Conservation (phyloP, 2,113 vertebrate genomes). For the Mesitornis unicolor region DNA sequence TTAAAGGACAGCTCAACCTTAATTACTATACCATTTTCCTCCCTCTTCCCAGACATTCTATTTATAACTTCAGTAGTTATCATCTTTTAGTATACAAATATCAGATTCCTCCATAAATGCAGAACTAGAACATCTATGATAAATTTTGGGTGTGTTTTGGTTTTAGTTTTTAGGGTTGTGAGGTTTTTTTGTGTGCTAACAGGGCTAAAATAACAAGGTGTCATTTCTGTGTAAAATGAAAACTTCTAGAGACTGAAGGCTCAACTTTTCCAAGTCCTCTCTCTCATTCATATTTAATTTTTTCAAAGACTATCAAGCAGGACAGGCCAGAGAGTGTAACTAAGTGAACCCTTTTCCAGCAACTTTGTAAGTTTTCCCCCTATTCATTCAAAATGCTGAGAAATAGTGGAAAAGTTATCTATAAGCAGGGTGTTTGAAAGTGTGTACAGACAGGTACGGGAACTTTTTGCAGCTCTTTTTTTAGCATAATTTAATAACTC, state of each 20-base stretch:
- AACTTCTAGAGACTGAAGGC: background rate
- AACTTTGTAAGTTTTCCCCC: background rate
- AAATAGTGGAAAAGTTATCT: background rate
- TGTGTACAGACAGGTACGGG: background rate
- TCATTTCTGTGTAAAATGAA: background rate
- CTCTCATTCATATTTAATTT: background rate
- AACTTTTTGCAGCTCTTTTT: background rate
- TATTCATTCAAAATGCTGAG: background rate
- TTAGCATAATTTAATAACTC: background rate
- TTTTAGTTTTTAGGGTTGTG: background rate
- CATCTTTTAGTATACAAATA: conserved; percentile 45
- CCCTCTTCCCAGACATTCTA: conserved; percentile 23
- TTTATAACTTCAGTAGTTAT: conserved; percentile 61
- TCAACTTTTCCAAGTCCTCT: background rate
- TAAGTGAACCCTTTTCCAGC: background rate
- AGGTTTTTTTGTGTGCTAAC: background rate
- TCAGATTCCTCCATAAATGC: background rate
- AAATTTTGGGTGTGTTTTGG: too few relatives aligned
- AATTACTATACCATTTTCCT: conserved; percentile 56
- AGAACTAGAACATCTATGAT: background rate
- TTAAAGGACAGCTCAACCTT: conserved; percentile 71
- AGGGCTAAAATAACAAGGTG: background rate
- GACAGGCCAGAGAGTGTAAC: background rate
- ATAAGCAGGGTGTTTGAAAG: background rate
- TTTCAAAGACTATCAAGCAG: background rate